Evolutionary conservation across 1,140 invertebrate species (phyloP).

Genomic region (Bombus impatiens): DNA sequence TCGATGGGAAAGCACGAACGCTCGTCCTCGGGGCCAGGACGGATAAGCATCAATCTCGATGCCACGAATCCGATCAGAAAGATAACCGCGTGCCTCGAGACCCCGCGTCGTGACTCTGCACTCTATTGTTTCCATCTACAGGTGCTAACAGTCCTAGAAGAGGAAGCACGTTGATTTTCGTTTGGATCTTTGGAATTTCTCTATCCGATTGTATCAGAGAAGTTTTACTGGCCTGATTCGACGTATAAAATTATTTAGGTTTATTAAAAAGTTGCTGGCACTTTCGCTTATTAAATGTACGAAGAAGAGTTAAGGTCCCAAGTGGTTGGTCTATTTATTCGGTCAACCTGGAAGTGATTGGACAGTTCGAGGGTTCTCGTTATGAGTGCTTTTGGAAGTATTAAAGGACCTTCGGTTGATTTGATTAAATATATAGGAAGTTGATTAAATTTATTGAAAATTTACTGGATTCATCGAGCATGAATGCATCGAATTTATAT

Average conservation of each 20-base stretch:
- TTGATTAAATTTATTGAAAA: no score
- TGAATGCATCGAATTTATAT: no score
- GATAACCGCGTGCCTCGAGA: constrained; percentile 2
- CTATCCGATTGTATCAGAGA: no score
- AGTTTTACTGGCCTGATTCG: background rate
- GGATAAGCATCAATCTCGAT: constrained; percentile 49
- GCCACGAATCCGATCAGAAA: background rate
- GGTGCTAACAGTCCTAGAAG: constrained; percentile 2
- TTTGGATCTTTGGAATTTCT: background rate
- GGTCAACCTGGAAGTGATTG: no score
- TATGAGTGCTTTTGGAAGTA: no score
- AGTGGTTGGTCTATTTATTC: no score
- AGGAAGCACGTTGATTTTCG: background rate
- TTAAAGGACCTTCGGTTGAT: no score
- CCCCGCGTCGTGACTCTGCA: background rate
- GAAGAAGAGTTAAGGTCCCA: no score
- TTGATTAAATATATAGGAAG: no score
- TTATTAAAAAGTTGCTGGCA: background rate
- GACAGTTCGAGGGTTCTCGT: no score
- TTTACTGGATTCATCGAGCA: no score
- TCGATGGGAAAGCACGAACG: constrained; percentile 40
- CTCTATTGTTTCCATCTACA: constrained; percentile 13
- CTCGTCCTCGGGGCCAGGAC: constrained; percentile 5
- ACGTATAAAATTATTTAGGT: background rate
- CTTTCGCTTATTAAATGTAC: background rate